A percentile compares a stretch with the other conserved stretches of the same genome.
Conservation (phyloP, 2,888 invertebrate genomes). For the Julus scandinavius region DNA sequence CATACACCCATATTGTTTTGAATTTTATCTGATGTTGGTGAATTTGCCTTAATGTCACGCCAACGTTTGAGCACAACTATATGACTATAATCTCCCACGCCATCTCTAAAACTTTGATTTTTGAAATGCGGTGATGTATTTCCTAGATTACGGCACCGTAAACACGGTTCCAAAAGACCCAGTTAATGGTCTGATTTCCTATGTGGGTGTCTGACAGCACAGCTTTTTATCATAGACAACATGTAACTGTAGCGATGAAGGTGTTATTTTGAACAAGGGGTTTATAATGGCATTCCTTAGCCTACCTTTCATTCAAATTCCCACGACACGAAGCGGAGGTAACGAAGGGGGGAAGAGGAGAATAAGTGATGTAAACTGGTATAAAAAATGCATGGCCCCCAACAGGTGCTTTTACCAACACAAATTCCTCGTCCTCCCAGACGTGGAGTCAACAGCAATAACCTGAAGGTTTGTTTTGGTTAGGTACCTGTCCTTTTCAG, state of each 20-base stretch:
- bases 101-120: background rate
- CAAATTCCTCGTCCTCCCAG: background rate
- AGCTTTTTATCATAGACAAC: background rate
- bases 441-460: background rate
- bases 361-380: background rate
- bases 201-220: background rate
- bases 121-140: background rate
- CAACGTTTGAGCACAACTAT: background rate
- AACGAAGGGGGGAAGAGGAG: slow-evolving; percentile 41
- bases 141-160: slow-evolving; percentile 1
- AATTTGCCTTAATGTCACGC: slow-evolving; percentile 18
- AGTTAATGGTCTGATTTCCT: background rate
- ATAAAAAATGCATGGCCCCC: slow-evolving; percentile 2
- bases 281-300: slow-evolving; percentile 37
- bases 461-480: background rate
- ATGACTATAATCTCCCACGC: slow-evolving; percentile 23
- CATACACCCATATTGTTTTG: slow-evolving; percentile 19
- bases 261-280: slow-evolving; percentile 27
- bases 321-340: slow-evolving; percentile 16
- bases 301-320: slow-evolving; percentile 42
- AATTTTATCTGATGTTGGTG: slow-evolving; percentile 2
- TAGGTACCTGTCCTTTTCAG: background rate
- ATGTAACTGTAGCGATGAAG: background rate
- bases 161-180: slow-evolving; percentile 40
- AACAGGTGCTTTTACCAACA: slow-evolving; percentile 21